phyloP scores from a whole-genome alignment of 2,888 invertebrate species.

The Apoda limacodes region DNA sequence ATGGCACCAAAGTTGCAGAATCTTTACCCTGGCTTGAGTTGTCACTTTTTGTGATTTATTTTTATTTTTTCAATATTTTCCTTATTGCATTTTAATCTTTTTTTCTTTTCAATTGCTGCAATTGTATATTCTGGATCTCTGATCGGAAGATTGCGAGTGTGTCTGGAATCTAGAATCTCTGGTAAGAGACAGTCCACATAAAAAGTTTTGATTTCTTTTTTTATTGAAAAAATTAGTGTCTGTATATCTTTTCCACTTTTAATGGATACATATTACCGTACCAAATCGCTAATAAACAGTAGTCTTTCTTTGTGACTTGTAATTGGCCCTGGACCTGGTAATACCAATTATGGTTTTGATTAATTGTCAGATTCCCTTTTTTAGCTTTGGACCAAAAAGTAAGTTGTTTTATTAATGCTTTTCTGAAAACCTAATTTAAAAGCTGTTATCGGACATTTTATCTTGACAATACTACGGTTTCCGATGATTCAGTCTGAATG shows the following conservation, averaged over 20 bases:
- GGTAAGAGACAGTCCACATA: too few species aligned
- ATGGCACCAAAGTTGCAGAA: too few species aligned
- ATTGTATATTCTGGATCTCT: too few species aligned
- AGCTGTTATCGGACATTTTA: slow-evolving; percentile 8
- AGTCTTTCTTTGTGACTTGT: slow-evolving; percentile 7
- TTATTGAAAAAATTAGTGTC: too few species aligned
- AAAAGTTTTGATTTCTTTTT: too few species aligned
- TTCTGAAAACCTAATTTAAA: slow-evolving; percentile 6
- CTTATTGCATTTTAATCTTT: too few species aligned
- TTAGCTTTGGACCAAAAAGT: slow-evolving; percentile 1
- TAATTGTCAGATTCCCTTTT: slow-evolving; percentile 8
- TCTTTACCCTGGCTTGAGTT: too few species aligned
- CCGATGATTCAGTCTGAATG: slow-evolving; percentile 4
- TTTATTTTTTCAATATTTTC: too few species aligned
- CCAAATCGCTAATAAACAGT: slow-evolving; percentile 12
- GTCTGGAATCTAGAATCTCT: too few species aligned
- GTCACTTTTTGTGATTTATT: too few species aligned
- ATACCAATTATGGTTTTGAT: slow-evolving; percentile 11
- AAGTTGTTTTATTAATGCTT: slow-evolving; percentile 6
- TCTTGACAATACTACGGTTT: slow-evolving; percentile 6
- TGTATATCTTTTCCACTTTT: slow-evolving; percentile 8
- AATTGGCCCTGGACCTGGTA: slow-evolving; percentile 11
- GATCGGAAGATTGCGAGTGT: too few species aligned
- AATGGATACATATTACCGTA: slow-evolving; percentile 3
- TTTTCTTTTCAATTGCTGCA: too few species aligned